phyloP scores from a whole-genome alignment of 2,797 vertebrate genomes.

The Gadopsis marmoratus region DNA sequence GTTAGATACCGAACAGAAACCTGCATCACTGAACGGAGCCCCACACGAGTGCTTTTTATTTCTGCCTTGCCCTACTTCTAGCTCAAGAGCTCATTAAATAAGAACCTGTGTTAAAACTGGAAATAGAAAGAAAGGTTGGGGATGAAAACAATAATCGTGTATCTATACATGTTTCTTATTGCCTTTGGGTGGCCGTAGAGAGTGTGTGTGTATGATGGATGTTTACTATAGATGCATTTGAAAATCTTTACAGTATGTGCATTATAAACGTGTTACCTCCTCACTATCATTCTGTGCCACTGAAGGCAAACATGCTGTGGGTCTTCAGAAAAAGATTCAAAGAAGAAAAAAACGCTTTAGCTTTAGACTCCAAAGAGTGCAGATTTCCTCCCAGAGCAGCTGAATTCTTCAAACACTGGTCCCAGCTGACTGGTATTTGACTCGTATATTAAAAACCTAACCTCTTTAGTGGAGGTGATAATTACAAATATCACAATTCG shows the following conservation, averaged over 20 bases:
- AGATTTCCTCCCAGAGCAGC: constrained; percentile 22
- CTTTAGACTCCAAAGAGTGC: constrained; percentile 27
- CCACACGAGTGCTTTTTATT: constrained; percentile 52
- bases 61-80: constrained; percentile 71
- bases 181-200: constrained; percentile 30
- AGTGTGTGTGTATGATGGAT: constrained; percentile 25
- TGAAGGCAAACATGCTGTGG: constrained; percentile 11
- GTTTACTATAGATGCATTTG: constrained; percentile 22
- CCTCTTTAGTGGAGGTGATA: constrained; percentile 17
- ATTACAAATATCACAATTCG: constrained; percentile 19
- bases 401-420: constrained; percentile 34
- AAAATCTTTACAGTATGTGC: not conserved
- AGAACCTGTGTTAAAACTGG: constrained; percentile 56
- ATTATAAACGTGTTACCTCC: too few relatives aligned
- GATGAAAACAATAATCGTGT: constrained; percentile 49
- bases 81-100: constrained; percentile 75
- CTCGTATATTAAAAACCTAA: constrained; percentile 18
- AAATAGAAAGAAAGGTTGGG: constrained; percentile 54
- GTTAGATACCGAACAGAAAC: constrained; percentile 32
- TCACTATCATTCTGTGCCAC: constrained; percentile 6
- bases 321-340: constrained; percentile 12
- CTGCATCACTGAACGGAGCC: constrained; percentile 34
- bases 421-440: constrained; percentile 6
- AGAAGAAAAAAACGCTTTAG: constrained; percentile 1
- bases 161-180: constrained; percentile 56